These are phyloP conservation scores for Drosophila ogumai DNA, from an alignment of 1,140 invertebrate genomes.

Conservation along the genomic window DNA sequence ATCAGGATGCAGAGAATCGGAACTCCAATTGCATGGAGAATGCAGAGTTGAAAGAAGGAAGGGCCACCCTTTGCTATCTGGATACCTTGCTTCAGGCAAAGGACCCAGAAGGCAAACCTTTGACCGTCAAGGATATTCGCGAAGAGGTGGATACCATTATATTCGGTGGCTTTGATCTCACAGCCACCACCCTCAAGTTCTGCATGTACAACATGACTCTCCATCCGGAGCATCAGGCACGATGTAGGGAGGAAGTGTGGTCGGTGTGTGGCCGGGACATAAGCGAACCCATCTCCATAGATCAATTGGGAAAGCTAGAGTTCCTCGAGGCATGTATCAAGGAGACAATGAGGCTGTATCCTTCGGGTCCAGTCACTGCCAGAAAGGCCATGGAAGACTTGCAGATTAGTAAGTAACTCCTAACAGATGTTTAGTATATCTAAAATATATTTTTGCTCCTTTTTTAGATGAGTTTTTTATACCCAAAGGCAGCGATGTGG, in stretches of 20 bases:
- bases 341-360: slow-evolving; percentile 91
- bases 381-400: slow-evolving; percentile 83
- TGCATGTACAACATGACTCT: slow-evolving; percentile 74
- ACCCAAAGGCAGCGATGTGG: slow-evolving; percentile 63
- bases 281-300: slow-evolving; percentile 84
- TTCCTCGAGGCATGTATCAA: slow-evolving; percentile 88
- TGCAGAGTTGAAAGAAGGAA: slow-evolving; percentile 11
- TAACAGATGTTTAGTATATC: too few species aligned
- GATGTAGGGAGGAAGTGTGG: slow-evolving; percentile 87
- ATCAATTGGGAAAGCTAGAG: slow-evolving; percentile 86
- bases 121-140: slow-evolving; percentile 87
- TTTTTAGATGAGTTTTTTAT: slow-evolving; percentile 60
- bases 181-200: slow-evolving; percentile 59
- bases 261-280: slow-evolving; percentile 86
- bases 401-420: slow-evolving; percentile 56
- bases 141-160: slow-evolving; percentile 90
- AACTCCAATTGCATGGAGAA: slow-evolving; percentile 15
- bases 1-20: slow-evolving; percentile 35
- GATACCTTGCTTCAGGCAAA: slow-evolving; percentile 88
- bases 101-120: slow-evolving; percentile 84
- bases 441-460: not conserved
- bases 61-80: slow-evolving; percentile 85
- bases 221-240: slow-evolving; percentile 85
- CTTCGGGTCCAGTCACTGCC: slow-evolving; percentile 92
- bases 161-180: slow-evolving; percentile 86